phyloP scores from a whole-genome alignment of 2,797 vertebrate species.

The Centropyge bicolor region DNA sequence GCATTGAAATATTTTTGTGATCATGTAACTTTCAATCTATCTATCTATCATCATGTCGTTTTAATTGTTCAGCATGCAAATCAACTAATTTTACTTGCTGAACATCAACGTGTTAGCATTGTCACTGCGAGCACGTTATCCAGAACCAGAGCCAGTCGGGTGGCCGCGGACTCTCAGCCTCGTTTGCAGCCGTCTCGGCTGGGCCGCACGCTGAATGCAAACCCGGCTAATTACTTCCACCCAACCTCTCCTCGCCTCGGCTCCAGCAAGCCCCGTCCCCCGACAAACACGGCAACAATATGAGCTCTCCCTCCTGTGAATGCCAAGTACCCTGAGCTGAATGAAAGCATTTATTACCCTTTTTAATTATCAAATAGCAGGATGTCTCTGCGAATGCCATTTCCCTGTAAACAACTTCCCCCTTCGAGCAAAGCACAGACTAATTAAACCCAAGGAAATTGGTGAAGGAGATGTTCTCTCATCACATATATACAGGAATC shows the following conservation, averaged over 20 bases:
- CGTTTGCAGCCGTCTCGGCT: conserved; percentile 13
- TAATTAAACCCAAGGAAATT: conserved; percentile 56
- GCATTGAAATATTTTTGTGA: neutral
- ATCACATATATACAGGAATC: neutral
- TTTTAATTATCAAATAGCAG: conserved; percentile 78
- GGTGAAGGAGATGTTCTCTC: conserved; percentile 4
- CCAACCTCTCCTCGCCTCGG: conserved; percentile 35
- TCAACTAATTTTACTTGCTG: neutral
- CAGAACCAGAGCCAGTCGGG: neutral
- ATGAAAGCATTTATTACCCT: conserved; percentile 64
- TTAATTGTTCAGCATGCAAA: neutral
- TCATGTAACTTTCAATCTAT: neutral
- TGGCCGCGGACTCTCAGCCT: neutral
- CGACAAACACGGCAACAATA: conserved; percentile 66
- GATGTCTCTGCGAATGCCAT: conserved; percentile 57
- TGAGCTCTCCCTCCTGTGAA: conserved; percentile 54
- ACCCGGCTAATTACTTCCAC: conserved; percentile 66
- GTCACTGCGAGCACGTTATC: conserved; percentile 1
- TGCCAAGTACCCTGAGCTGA: conserved; percentile 71
- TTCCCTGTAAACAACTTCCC: conserved; percentile 62
- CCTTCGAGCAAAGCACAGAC: conserved; percentile 47
- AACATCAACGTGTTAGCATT: neutral
- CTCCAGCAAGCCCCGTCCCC: conserved; percentile 41
- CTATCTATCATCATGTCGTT: too few relatives aligned
- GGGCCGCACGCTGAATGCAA: conserved; percentile 45